Evolutionary conservation across 2,888 invertebrate genomes (phyloP).

Genomic region (Leucophenga maculata): DNA sequence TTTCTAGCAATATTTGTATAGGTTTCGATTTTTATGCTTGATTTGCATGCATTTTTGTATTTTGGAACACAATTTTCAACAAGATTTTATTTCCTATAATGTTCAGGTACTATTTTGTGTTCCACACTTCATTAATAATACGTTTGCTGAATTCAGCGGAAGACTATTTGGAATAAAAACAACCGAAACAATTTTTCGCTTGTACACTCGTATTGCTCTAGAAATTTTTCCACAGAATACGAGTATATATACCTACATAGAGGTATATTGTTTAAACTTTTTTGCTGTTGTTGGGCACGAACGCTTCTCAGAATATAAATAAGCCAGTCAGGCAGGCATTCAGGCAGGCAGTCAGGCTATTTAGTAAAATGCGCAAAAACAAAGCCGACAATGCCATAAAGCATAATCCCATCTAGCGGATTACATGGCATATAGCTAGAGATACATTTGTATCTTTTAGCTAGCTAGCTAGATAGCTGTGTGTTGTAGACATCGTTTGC

Average conservation of each 20-base stretch:
- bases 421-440: background rate
- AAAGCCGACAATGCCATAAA: slow-evolving; percentile 1
- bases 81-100: too few relatives aligned
- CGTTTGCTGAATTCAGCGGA: too few relatives aligned
- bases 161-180: too few relatives aligned
- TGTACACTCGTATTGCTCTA: too few relatives aligned
- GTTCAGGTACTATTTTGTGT: too few relatives aligned
- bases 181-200: too few relatives aligned
- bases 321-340: background rate
- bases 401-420: slow-evolving; percentile 1
- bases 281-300: background rate
- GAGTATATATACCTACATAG: background rate
- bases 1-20: too few relatives aligned
- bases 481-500: background rate
- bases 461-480: too few relatives aligned
- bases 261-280: background rate
- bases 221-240: background rate
- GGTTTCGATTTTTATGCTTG: too few relatives aligned
- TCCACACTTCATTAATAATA: too few relatives aligned
- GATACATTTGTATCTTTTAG: background rate
- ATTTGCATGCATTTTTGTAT: too few relatives aligned
- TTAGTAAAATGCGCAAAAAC: slow-evolving; percentile 8
- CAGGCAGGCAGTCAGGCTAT: background rate
- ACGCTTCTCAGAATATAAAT: slow-evolving; percentile 4
- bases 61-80: too few relatives aligned